Evolutionary conservation across 1,140 invertebrate genomes (phyloP).

Genomic region (Drosophila auraria): DNA sequence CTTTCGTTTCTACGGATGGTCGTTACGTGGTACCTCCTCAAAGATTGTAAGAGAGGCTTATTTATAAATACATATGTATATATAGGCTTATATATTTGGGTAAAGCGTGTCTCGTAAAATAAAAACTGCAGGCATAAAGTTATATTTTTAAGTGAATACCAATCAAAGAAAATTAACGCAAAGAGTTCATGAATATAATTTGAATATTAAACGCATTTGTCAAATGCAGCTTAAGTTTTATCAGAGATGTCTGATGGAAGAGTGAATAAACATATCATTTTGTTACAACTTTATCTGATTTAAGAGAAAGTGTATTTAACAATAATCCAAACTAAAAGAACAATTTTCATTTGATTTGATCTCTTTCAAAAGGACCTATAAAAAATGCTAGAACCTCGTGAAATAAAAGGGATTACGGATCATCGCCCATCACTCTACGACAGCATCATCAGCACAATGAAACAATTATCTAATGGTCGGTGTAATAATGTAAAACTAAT

Average conservation of each 20-base stretch:
- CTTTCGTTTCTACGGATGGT: conserved; percentile 60
- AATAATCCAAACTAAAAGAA: too few species aligned
- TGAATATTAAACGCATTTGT: conserved; percentile 4
- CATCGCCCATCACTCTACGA: background rate
- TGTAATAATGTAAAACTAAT: background rate
- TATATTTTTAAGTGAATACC: background rate
- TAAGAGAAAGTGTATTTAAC: background rate
- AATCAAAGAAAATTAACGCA: background rate
- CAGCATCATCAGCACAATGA: background rate
- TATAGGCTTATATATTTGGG: too few species aligned
- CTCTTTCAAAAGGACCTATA: conserved; percentile 15
- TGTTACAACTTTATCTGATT: background rate
- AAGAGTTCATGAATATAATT: background rate
- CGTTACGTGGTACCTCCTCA: conserved; percentile 35
- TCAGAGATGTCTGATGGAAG: background rate
- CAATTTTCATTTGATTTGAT: background rate
- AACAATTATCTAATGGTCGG: background rate
- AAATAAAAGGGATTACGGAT: background rate
- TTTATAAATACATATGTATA: background rate
- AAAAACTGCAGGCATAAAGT: background rate
- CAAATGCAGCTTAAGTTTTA: background rate
- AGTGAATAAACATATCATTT: background rate
- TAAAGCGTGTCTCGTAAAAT: too few species aligned
- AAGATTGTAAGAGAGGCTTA: conserved; percentile 8
- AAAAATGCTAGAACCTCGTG: conserved; percentile 32